Percentiles rank a stretch among this genome's conserved stretches.
These are phyloP conservation scores for Tetraneura akinire DNA, from an alignment of 1,140 invertebrate genomes.

Conservation along the genomic window DNA sequence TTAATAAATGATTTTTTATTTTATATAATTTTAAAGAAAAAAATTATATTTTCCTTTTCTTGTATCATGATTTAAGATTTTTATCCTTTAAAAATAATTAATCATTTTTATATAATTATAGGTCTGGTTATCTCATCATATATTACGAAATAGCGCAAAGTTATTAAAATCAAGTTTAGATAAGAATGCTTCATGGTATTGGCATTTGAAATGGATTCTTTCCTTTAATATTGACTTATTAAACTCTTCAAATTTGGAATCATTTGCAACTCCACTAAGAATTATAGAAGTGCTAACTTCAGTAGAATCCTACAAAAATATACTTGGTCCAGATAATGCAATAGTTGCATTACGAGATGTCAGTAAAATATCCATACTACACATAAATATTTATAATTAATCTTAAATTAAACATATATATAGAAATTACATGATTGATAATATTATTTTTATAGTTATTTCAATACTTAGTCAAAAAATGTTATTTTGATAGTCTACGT, in stretches of 20 bases:
- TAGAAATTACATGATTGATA: not conserved
- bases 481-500: conserved; percentile 75
- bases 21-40: no score
- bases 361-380: not conserved
- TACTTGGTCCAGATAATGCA: conserved; percentile 58
- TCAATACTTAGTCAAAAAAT: conserved; percentile 56
- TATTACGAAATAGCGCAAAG: conserved; percentile 36
- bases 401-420: no score
- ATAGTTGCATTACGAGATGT: conserved; percentile 54
- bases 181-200: conserved; percentile 58
- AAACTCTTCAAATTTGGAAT: conserved; percentile 58
- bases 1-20: no score
- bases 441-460: conserved; percentile 57
- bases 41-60: no score
- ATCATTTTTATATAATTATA: conserved; percentile 17
- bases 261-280: conserved; percentile 74
- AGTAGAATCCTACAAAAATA: conserved; percentile 61
- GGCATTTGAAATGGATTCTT: conserved; percentile 68
- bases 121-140: conserved; percentile 48
- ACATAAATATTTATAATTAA: no score
- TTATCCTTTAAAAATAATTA: not conserved
- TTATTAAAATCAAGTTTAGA: conserved; percentile 44
- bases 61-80: no score
- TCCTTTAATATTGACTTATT: conserved; percentile 62
- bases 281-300: conserved; percentile 79